A percentile compares a stretch with the other conserved stretches of the same genome.
Conservation (phyloP, 2,797 vertebrate species). For the Sebastes nivosus region DNA sequence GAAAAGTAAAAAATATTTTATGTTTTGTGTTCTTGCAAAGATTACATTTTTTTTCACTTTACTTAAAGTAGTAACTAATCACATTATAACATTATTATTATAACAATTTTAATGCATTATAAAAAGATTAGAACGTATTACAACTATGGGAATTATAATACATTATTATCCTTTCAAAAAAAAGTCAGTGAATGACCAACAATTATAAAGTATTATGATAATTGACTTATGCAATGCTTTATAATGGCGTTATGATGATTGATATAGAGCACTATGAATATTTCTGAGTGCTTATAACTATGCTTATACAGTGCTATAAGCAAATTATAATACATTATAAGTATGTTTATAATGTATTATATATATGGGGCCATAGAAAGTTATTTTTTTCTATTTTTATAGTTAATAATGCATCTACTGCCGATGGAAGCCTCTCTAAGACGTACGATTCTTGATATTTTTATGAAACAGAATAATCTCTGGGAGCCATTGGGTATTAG, state of each 20-base stretch:
- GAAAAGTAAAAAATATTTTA: too few species aligned
- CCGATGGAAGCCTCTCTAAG: background rate
- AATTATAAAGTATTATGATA: too few species aligned
- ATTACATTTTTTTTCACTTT: too few species aligned
- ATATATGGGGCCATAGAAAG: background rate
- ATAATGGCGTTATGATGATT: background rate
- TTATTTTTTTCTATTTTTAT: background rate
- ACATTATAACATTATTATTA: too few species aligned
- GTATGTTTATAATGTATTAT: background rate
- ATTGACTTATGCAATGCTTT: background rate
- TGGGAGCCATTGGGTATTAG: background rate
- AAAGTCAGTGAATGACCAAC: too few species aligned
- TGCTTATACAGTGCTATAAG: background rate
- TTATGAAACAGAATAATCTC: constrained; percentile 4
- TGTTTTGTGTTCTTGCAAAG: too few species aligned
- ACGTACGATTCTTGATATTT: background rate
- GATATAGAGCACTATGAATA: background rate
- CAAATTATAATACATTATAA: background rate
- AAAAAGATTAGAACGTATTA: too few species aligned
- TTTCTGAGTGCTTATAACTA: background rate
- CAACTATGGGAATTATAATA: too few species aligned
- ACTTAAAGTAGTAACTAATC: too few species aligned
- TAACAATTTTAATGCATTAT: too few species aligned
- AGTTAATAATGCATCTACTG: background rate
- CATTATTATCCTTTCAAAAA: too few species aligned